Base-by-base conservation (phyloP, 2,113 vertebrate genomes). In the Xenopus laevis region DNA sequence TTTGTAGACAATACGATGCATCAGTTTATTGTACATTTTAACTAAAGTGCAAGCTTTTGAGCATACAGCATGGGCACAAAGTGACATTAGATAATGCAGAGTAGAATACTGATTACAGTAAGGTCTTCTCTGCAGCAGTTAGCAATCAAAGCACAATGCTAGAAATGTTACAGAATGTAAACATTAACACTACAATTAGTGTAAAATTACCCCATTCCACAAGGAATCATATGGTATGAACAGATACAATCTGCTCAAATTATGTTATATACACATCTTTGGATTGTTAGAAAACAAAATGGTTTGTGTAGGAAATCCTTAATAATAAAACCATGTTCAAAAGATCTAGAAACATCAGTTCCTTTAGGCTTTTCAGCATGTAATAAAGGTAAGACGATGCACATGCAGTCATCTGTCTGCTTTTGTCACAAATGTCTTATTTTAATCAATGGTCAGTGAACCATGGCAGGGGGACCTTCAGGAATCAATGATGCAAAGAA, bases 401-500 rank as follows among this genome's bases (percentile, higher is more conserved):
- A 30, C 66, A 53, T 68, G 73, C 46, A 27, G 58, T 44, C 27
- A 13, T 7, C n/a, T 62, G 65, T 68, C 65, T 59, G 9, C 21
- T 45, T 47, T n/a, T 27, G 59, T 47, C 45, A 16, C 13, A 63
- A 71, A 21, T 10, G 60, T 72, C 60, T 13, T 5, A 53, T 40
- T 53, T 27, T 71, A 15, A 20, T 1, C 17, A 3, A 6, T 11
- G 15, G 18, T 76, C 59, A 69, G 47, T 76, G 66, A 15, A 63
- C 94, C 65, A 92, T 65, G 12, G 86, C 90, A 12, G 89, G 89
- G 8, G 92, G 92, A 9, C 78, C 89, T 81, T 99, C 96, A 0
- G 97, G 97, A 66, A 99, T 89, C 13, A 99, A 91, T 1, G 97
- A 99, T 45, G 93, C 93, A 83, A 99, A 97, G 83, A 99, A 99